A percentile compares a stretch with the other conserved stretches of the same genome.
These are phyloP conservation scores for Triplophysa rosa DNA, from an alignment of 2,113 vertebrate species.

Conservation along the genomic window DNA sequence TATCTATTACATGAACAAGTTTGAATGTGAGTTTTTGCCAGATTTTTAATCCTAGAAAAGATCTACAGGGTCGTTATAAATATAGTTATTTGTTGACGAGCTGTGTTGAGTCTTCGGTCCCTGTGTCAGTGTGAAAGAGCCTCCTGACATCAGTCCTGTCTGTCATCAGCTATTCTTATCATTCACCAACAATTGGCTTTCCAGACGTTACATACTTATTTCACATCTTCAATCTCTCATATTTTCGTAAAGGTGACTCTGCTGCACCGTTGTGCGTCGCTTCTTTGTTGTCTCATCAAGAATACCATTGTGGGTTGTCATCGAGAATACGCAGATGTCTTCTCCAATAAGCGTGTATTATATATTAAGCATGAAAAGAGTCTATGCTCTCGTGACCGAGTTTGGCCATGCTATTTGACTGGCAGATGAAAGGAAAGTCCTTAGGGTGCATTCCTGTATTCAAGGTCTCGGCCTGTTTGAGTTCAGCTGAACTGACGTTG, in stretches of 20 bases:
- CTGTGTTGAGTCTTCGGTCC: constrained; percentile 7
- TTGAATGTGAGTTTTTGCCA: too few species aligned
- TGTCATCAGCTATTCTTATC: constrained; percentile 62
- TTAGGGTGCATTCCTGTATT: constrained; percentile 65
- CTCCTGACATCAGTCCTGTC: constrained; percentile 58
- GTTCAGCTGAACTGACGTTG: constrained; percentile 63
- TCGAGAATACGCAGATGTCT: constrained; percentile 10
- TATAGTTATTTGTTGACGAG: background rate
- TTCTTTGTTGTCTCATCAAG: constrained; percentile 48
- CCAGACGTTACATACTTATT: background rate
- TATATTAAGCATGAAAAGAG: background rate
- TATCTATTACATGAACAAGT: too few species aligned
- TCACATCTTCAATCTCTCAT: background rate
- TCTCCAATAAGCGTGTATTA: background rate
- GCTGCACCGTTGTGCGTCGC: background rate
- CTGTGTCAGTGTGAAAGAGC: constrained; percentile 42
- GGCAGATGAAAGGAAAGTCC: constrained; percentile 65
- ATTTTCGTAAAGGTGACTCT: constrained; percentile 27
- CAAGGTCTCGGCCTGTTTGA: constrained; percentile 70
- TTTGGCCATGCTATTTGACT: constrained; percentile 55
- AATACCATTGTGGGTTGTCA: constrained; percentile 4
- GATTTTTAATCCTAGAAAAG: too few species aligned
- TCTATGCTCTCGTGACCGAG: constrained; percentile 4
- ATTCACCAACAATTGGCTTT: constrained; percentile 48
- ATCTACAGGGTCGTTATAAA: too few species aligned